phyloP scores from a whole-genome alignment of 2,888 invertebrate genomes.

The Drosophila subsilvestris region DNA sequence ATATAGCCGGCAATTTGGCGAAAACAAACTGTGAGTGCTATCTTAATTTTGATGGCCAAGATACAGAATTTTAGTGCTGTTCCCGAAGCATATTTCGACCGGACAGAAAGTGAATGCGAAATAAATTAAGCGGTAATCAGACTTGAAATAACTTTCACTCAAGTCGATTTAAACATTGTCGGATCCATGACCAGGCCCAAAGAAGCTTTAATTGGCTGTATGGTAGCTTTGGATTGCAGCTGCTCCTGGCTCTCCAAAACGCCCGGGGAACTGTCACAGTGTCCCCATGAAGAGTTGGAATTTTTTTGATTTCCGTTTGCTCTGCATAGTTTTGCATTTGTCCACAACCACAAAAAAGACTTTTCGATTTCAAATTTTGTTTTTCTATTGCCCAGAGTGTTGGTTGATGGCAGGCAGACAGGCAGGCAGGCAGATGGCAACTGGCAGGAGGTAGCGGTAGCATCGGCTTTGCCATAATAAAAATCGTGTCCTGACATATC shows the following conservation, averaged over 20 bases:
- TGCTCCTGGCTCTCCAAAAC: background rate
- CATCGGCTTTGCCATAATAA: constrained; percentile 32
- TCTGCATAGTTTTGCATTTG: constrained; percentile 30
- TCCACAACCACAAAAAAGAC: constrained; percentile 35
- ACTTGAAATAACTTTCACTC: constrained; percentile 3
- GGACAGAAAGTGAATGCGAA: background rate
- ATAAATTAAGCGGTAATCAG: background rate
- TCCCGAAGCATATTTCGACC: background rate
- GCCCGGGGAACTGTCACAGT: constrained; percentile 43
- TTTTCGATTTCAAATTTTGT: constrained; percentile 32
- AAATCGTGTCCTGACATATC: constrained; percentile 53
- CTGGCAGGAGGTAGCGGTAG: constrained; percentile 4
- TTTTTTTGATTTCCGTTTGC: constrained; percentile 28
- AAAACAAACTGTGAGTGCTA: constrained; percentile 13
- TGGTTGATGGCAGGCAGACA: background rate
- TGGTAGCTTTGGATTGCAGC: background rate
- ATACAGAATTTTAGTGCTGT: background rate
- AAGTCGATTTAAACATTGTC: constrained; percentile 20
- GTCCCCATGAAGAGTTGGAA: constrained; percentile 32
- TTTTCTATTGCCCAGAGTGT: constrained; percentile 1
- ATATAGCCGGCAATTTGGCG: constrained; percentile 59
- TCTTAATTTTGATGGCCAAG: constrained; percentile 2
- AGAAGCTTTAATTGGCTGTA: constrained; percentile 25
- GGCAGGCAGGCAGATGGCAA: no score
- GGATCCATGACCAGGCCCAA: no score